Evolutionary conservation across 1,140 invertebrate species (phyloP).

Genomic region (Mesaphorura yosii): DNA sequence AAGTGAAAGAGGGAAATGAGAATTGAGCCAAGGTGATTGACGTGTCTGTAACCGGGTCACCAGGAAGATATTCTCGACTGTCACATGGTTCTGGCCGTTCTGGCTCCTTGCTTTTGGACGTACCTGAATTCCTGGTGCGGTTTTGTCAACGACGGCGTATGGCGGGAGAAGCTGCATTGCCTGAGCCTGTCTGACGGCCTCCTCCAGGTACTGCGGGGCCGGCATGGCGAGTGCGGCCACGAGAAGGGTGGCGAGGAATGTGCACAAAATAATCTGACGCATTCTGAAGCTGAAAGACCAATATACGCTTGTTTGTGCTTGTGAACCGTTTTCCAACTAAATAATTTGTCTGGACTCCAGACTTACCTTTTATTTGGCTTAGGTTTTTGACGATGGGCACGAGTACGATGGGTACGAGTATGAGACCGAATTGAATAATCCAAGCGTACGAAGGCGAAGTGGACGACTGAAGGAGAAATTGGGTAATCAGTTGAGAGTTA

Average conservation of each 20-base stretch:
- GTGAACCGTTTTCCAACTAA: too few relatives aligned
- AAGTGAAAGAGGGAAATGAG: not conserved
- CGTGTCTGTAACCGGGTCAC: too few relatives aligned
- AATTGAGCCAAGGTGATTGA: not conserved
- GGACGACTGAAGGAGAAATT: too few relatives aligned
- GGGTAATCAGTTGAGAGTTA: too few relatives aligned
- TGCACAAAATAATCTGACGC: constrained; percentile 3
- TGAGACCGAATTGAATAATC: too few relatives aligned
- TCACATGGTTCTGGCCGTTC: not conserved
- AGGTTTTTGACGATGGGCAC: too few relatives aligned
- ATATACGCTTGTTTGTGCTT: too few relatives aligned
- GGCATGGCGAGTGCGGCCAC: constrained; percentile 3
- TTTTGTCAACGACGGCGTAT: constrained; percentile 26
- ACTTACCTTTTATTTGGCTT: too few relatives aligned
- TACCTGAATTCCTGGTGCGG: constrained; percentile 26
- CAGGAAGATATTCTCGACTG: not conserved
- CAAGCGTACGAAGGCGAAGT: too few relatives aligned
- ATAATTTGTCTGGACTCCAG: too few relatives aligned
- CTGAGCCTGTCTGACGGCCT: constrained; percentile 27
- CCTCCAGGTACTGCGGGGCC: constrained; percentile 23
- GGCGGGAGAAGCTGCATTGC: constrained; percentile 26
- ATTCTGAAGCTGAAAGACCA: constrained; percentile 4
- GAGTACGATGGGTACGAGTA: too few relatives aligned
- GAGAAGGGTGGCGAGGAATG: constrained; percentile 1
- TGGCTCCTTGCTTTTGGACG: not conserved